phyloP scores from a whole-genome alignment of 2,113 vertebrate genomes.

The Pseudolaguvia tuberculata region DNA sequence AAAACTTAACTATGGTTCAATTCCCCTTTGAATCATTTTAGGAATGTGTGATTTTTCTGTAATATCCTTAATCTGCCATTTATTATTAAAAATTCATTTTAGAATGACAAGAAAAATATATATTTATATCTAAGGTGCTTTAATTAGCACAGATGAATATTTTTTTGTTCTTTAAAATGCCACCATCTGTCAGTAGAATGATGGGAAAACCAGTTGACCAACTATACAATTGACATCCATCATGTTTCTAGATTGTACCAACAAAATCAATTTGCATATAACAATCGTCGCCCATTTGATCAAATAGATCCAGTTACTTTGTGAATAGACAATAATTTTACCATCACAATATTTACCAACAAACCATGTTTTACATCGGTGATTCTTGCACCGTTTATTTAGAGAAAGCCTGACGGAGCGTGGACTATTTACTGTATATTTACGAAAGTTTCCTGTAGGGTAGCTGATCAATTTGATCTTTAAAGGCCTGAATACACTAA shows the following conservation, averaged over 20 bases:
- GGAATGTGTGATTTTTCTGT: slow-evolving; percentile 26
- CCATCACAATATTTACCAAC: neutral
- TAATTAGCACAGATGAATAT: neutral
- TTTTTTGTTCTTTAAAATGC: neutral
- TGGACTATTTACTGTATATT: slow-evolving; percentile 1
- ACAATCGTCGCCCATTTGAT: neutral
- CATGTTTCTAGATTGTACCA: neutral
- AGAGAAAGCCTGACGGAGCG: neutral
- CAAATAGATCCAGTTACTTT: neutral
- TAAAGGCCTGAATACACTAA: slow-evolving; percentile 20
- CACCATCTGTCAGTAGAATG: neutral
- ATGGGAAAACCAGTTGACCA: neutral
- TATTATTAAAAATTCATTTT: slow-evolving; percentile 25
- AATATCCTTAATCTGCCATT: neutral
- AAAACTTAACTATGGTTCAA: slow-evolving; percentile 51
- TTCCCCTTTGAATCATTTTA: slow-evolving; percentile 26
- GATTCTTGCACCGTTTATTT: neutral
- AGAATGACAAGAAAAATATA: slow-evolving; percentile 16
- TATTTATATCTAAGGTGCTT: neutral
- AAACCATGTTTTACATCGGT: neutral
- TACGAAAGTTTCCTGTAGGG: neutral
- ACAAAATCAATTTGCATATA: neutral
- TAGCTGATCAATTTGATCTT: slow-evolving; percentile 5
- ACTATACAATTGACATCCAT: neutral
- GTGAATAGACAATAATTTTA: neutral